phyloP scores from a whole-genome alignment of 2,113 vertebrate genomes.

The Semicossyphus pulcher region DNA sequence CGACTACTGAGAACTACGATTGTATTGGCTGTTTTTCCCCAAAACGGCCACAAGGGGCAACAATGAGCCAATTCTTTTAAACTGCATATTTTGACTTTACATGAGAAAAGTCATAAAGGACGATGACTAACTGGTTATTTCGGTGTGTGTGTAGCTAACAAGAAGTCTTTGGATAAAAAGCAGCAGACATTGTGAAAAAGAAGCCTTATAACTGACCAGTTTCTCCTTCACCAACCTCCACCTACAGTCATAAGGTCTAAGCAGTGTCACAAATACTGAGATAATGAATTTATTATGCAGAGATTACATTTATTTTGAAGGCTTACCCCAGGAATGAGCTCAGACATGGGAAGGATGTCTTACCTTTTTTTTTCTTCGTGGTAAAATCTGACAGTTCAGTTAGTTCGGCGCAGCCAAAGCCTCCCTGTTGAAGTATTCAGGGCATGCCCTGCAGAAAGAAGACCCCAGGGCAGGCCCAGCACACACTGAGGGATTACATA shows the following conservation, averaged over 20 bases:
- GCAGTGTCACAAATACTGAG: slow-evolving; percentile 3
- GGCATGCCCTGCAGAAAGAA: background rate
- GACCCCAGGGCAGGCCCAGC: background rate
- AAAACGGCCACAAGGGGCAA: too few species aligned
- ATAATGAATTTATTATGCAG: background rate
- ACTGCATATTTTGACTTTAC: too few species aligned
- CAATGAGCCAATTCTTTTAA: too few species aligned
- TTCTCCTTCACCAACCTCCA: background rate
- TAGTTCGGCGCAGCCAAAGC: background rate
- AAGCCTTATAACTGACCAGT: background rate
- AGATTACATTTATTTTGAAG: slow-evolving; percentile 1
- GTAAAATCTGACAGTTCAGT: background rate
- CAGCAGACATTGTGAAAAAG: too few species aligned
- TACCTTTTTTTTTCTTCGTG: background rate
- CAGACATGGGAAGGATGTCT: background rate
- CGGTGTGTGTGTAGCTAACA: too few species aligned
- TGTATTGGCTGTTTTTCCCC: too few species aligned
- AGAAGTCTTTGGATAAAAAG: too few species aligned
- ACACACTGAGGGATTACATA: background rate
- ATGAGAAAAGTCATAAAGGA: too few species aligned
- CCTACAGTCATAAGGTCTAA: background rate
- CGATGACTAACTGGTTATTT: too few species aligned
- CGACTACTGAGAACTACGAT: too few species aligned
- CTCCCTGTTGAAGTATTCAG: slow-evolving; percentile 5
- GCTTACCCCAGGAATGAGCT: background rate